These are phyloP conservation scores for Neodiprion lecontei DNA, from an alignment of 1,140 invertebrate species.

Conservation along the genomic window DNA sequence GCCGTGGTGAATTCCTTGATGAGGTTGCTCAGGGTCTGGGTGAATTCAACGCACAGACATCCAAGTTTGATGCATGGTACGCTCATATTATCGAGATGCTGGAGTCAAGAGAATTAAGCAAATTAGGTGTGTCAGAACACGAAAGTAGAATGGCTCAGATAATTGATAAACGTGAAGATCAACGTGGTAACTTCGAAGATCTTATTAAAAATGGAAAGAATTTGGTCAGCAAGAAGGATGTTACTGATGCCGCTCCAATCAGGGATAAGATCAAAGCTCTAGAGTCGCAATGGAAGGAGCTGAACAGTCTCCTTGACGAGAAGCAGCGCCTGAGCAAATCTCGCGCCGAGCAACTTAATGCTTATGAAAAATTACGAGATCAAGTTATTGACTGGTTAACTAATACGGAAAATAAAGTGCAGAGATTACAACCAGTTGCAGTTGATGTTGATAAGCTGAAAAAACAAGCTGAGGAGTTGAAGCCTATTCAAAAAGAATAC, in stretches of 20 bases:
- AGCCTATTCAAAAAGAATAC: conserved; percentile 90
- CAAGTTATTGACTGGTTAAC: conserved; percentile 88
- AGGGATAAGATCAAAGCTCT: conserved; percentile 87
- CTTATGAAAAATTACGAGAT: conserved; percentile 84
- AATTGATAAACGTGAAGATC: conserved; percentile 63
- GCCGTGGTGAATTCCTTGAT: conserved; percentile 81
- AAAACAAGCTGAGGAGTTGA: conserved; percentile 84
- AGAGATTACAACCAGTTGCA: conserved; percentile 80
- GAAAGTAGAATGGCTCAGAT: conserved; percentile 68
- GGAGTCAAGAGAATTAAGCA: conserved; percentile 74
- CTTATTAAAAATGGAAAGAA: conserved; percentile 82
- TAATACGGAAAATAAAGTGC: conserved; percentile 76
- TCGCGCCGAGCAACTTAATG: conserved; percentile 81
- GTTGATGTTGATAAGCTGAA: conserved; percentile 86
- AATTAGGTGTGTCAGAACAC: conserved; percentile 74
- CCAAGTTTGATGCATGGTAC: conserved; percentile 76
- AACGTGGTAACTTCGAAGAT: conserved; percentile 74
- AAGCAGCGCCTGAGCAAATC: conserved; percentile 82
- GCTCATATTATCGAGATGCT: conserved; percentile 76
- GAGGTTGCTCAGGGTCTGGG: conserved; percentile 77
- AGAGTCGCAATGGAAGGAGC: conserved; percentile 88
- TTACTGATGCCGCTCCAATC: conserved; percentile 85
- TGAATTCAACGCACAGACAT: conserved; percentile 74
- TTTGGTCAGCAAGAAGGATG: conserved; percentile 86
- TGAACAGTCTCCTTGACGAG: conserved; percentile 80